phyloP scores from a whole-genome alignment of 2,113 vertebrate species.

The Lasiurus cinereus region DNA sequence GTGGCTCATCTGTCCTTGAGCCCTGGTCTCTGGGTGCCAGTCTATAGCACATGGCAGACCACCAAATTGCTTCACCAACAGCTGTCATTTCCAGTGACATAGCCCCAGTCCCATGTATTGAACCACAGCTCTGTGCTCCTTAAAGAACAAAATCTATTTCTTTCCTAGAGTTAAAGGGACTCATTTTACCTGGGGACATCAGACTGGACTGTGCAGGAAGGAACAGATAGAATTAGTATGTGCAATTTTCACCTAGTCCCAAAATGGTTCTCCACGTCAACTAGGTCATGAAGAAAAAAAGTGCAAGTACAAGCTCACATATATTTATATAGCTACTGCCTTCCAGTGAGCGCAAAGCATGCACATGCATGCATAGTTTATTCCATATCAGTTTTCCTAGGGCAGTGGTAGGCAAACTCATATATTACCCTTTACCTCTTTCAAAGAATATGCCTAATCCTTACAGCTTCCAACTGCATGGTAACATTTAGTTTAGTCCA shows the following conservation, averaged over 20 bases:
- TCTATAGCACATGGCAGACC: background rate
- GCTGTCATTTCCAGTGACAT: background rate
- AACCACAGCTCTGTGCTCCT: background rate
- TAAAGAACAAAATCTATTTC: background rate
- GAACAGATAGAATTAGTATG: constrained; percentile 36
- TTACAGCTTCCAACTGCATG: no score
- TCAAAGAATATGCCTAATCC: no score
- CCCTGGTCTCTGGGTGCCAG: background rate
- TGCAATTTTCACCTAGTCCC: constrained; percentile 55
- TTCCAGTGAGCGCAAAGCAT: background rate
- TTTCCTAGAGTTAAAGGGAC: background rate
- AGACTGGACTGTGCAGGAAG: background rate
- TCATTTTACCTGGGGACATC: background rate
- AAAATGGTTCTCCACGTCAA: constrained; percentile 62
- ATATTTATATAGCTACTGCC: constrained; percentile 56
- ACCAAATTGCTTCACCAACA: background rate
- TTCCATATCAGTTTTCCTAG: background rate
- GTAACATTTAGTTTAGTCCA: no score
- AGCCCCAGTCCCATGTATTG: background rate
- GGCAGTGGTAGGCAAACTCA: no score
- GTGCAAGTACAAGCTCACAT: constrained; percentile 53
- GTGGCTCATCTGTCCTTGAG: background rate
- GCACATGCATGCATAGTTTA: no score
- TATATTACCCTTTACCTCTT: no score
- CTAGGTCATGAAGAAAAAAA: constrained; percentile 75